Evolutionary conservation across 2,888 invertebrate species (phyloP).

Genomic region (Diplazon laetatorius): DNA sequence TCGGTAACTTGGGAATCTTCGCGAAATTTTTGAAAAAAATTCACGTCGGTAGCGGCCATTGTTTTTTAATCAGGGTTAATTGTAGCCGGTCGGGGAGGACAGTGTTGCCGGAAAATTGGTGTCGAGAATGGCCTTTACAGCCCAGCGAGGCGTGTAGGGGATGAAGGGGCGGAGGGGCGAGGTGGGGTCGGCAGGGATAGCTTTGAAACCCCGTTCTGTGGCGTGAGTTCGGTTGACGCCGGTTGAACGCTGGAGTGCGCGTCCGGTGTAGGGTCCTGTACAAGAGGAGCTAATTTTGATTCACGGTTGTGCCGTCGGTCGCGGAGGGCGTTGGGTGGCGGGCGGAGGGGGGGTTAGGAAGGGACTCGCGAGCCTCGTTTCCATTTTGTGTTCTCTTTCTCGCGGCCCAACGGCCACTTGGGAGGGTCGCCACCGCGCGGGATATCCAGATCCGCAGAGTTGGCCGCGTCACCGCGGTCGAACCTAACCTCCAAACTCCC

Average conservation of each 20-base stretch:
- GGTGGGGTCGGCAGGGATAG: background rate
- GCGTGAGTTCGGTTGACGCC: slow-evolving; percentile 8
- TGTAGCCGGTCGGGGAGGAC: background rate
- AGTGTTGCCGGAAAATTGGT: background rate
- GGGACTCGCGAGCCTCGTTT: too few species aligned
- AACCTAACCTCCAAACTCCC: slow-evolving; percentile 47
- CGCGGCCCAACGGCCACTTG: slow-evolving; percentile 37
- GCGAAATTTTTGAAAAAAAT: too few species aligned
- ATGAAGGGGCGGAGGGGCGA: background rate
- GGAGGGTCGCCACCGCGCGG: slow-evolving; percentile 51
- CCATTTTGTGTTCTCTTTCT: slow-evolving; percentile 53
- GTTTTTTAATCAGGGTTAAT: too few species aligned
- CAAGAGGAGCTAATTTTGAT: slow-evolving; percentile 73
- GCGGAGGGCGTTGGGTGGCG: too few species aligned
- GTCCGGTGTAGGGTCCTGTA: slow-evolving; percentile 59
- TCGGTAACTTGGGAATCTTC: too few species aligned
- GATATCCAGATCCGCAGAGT: slow-evolving; percentile 14
- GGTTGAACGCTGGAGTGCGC: slow-evolving; percentile 28
- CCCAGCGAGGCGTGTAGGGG: background rate
- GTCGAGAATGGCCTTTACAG: too few species aligned
- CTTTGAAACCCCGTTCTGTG: slow-evolving; percentile 13
- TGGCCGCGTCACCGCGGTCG: slow-evolving; percentile 42
- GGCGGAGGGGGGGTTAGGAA: too few species aligned
- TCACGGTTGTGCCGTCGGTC: slow-evolving; percentile 63
- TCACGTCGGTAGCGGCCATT: too few species aligned